A percentile compares a stretch with the other conserved stretches of the same genome.
phyloP scores from a whole-genome alignment of 2,888 invertebrate species.

The Athrips mouffetella region DNA sequence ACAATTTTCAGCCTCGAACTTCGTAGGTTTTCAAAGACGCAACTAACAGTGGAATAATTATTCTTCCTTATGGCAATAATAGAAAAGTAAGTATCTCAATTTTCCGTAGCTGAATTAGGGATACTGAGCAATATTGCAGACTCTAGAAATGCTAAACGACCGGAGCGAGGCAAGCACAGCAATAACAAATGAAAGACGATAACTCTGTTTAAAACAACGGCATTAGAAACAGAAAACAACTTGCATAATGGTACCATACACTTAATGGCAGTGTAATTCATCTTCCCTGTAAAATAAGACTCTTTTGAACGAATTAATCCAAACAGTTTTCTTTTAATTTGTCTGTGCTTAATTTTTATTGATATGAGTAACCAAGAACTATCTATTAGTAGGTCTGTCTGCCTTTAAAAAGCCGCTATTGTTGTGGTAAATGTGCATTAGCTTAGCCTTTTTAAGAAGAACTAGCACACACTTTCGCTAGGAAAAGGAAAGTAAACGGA shows the following conservation, averaged over 20 bases:
- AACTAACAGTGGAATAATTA: too few relatives aligned
- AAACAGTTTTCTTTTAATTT: not conserved
- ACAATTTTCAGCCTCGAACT: too few relatives aligned
- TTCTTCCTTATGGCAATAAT: too few relatives aligned
- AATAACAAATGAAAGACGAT: not conserved
- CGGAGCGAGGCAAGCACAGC: not conserved
- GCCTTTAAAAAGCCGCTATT: conserved; percentile 35
- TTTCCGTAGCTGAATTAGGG: not conserved
- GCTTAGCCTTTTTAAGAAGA: conserved; percentile 48
- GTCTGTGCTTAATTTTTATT: conserved; percentile 18
- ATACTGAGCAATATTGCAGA: not conserved
- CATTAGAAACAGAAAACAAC: conserved; percentile 11
- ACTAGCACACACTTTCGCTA: conserved; percentile 66
- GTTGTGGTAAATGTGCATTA: conserved; percentile 49
- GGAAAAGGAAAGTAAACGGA: conserved; percentile 60
- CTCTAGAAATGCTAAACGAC: not conserved
- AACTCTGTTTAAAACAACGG: conserved; percentile 1
- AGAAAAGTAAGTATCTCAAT: too few relatives aligned
- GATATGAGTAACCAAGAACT: conserved; percentile 24
- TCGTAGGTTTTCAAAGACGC: too few relatives aligned
- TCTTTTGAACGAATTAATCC: not conserved
- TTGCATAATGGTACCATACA: conserved; percentile 4
- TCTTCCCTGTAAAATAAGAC: not conserved
- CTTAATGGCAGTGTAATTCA: conserved; percentile 1
- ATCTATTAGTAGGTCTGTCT: conserved; percentile 28